A percentile compares a stretch with the other conserved stretches of the same genome.
Evolutionary conservation across 1,140 invertebrate species (phyloP).

Genomic region (Plutomurus gul): DNA sequence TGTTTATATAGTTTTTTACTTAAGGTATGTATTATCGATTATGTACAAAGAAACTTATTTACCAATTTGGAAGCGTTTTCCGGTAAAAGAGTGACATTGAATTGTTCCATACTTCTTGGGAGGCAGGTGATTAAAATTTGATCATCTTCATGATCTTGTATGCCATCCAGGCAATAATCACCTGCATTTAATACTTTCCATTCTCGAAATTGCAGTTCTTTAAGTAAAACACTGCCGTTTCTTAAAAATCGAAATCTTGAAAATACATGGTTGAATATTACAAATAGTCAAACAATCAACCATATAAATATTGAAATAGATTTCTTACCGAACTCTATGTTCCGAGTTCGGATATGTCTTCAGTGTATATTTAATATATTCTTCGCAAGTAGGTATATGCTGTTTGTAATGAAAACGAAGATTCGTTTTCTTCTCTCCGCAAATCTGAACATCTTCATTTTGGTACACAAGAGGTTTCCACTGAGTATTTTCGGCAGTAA

Average conservation of each 20-base stretch:
- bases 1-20: no score
- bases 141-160: neutral
- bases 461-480: conserved; percentile 24
- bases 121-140: neutral
- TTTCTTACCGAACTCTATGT: neutral
- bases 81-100: neutral
- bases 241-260: conserved; percentile 14
- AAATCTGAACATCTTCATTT: conserved; percentile 8
- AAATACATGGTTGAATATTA: no score
- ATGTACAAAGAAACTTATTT: neutral
- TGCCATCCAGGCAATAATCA: neutral
- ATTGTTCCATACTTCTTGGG: neutral
- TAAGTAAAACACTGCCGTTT: neutral
- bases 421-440: conserved; percentile 4
- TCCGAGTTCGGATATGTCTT: neutral
- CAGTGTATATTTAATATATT: neutral
- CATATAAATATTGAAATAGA: neutral
- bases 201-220: neutral
- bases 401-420: neutral
- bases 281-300: neutral
- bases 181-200: neutral
- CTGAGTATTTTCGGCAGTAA: neutral
- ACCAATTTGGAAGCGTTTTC: neutral
- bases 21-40: neutral
- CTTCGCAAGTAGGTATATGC: neutral